Conservation (phyloP, 2,888 invertebrate species). For the Sphecodes monilicornis region DNA sequence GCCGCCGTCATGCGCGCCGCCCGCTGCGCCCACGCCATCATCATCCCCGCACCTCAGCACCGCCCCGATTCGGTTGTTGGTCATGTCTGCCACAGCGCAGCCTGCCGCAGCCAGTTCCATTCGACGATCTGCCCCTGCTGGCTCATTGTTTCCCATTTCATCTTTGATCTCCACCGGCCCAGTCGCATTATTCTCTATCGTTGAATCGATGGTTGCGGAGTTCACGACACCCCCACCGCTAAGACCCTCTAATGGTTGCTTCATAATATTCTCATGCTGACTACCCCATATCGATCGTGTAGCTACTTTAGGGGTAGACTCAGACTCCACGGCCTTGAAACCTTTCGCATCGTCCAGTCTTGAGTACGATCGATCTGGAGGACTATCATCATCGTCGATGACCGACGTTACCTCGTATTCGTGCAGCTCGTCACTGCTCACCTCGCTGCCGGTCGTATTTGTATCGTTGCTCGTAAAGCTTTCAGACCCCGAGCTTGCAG, state of each 20-base stretch:
- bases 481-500: constrained; percentile 66
- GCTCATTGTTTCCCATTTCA: constrained; percentile 56
- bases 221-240: constrained; percentile 18
- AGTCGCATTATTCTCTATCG: constrained; percentile 41
- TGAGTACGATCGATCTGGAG: neutral
- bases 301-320: constrained; percentile 19
- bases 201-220: constrained; percentile 11
- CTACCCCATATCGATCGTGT: constrained; percentile 34
- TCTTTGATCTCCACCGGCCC: constrained; percentile 32
- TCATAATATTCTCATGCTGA: constrained; percentile 28
- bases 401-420: constrained; percentile 77
- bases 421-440: constrained; percentile 80
- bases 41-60: constrained; percentile 66
- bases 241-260: constrained; percentile 34
- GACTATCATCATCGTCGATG: constrained; percentile 16
- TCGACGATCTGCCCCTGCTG: constrained; percentile 16
- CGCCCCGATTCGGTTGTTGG: constrained; percentile 71
- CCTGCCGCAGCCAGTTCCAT: constrained; percentile 44
- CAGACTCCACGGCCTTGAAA: constrained; percentile 23
- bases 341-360: neutral
- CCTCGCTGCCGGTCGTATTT: constrained; percentile 76
- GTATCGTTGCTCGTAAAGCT: constrained; percentile 75
- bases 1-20: constrained; percentile 81
- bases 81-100: constrained; percentile 71
- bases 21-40: constrained; percentile 68